phyloP scores from a whole-genome alignment of 2,113 vertebrate genomes.

The Prochilodus magdalenae region DNA sequence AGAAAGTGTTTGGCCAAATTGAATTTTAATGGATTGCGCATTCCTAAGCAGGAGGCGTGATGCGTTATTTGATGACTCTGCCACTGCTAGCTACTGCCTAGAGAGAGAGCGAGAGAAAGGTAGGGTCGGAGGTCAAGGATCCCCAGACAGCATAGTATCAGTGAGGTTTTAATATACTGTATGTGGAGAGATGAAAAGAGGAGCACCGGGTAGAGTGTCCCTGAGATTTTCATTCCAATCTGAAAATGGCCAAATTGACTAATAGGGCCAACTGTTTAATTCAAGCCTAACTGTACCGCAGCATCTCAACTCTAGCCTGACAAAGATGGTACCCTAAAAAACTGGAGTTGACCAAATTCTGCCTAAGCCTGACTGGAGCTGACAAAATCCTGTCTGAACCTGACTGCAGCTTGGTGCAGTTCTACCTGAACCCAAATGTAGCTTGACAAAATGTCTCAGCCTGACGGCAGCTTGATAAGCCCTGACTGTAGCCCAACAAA shows the following conservation, averaged over 20 bases:
- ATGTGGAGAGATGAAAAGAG: neutral
- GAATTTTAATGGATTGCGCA: slow-evolving; percentile 87
- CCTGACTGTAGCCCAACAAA: too few relatives aligned
- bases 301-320: too few relatives aligned
- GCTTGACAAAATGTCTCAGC: too few relatives aligned
- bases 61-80: slow-evolving; percentile 86
- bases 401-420: too few relatives aligned
- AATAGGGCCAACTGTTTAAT: too few relatives aligned
- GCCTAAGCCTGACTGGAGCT: too few relatives aligned
- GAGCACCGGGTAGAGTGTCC: neutral
- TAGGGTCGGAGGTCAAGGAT: slow-evolving; percentile 66
- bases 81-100: slow-evolving; percentile 75
- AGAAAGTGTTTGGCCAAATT: slow-evolving; percentile 86
- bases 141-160: neutral
- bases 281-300: too few relatives aligned
- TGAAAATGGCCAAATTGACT: neutral
- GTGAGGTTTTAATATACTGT: neutral
- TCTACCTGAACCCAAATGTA: too few relatives aligned
- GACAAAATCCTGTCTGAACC: too few relatives aligned
- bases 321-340: too few relatives aligned
- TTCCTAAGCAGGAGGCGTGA: slow-evolving; percentile 81
- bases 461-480: too few relatives aligned
- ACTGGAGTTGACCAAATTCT: too few relatives aligned
- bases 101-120: slow-evolving; percentile 67
- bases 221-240: neutral